Conservation (phyloP, 53 echinoderm and acorn worm species). For the Paracentrotus lividus region DNA sequence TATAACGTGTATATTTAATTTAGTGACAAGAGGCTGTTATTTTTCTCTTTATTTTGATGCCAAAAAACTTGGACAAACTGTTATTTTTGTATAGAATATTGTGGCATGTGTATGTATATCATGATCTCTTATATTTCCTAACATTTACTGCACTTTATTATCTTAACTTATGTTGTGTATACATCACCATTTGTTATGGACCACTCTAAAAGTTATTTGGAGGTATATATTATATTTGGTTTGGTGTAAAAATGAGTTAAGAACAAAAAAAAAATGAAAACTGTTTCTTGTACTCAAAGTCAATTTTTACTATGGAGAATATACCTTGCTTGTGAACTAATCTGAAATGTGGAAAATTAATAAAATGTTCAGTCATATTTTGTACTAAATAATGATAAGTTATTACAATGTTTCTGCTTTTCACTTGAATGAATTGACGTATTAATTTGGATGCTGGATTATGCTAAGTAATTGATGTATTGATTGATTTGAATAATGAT, state of each 20-base stretch:
- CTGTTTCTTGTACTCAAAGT: slow-evolving; percentile 15
- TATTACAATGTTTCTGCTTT: neutral
- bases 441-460: no score
- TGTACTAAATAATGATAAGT: neutral
- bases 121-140: slow-evolving; percentile 37
- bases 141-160: neutral
- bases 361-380: slow-evolving; percentile 31
- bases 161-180: slow-evolving; percentile 4
- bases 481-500: no score
- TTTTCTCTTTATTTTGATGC: slow-evolving; percentile 18
- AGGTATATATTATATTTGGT: slow-evolving; percentile 8
- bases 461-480: no score
- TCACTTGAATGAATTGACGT: neutral
- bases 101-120: slow-evolving; percentile 41
- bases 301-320: neutral
- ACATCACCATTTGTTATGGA: neutral
- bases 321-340: slow-evolving; percentile 25
- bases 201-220: neutral
- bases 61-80: slow-evolving; percentile 43
- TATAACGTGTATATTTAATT: neutral
- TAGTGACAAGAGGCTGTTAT: slow-evolving; percentile 53
- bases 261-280: neutral
- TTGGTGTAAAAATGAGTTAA: neutral
- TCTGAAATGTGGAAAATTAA: slow-evolving; percentile 31
- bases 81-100: slow-evolving; percentile 58